Conservation (phyloP, 2,113 vertebrate species). For the Picathartes gymnocephalus region DNA sequence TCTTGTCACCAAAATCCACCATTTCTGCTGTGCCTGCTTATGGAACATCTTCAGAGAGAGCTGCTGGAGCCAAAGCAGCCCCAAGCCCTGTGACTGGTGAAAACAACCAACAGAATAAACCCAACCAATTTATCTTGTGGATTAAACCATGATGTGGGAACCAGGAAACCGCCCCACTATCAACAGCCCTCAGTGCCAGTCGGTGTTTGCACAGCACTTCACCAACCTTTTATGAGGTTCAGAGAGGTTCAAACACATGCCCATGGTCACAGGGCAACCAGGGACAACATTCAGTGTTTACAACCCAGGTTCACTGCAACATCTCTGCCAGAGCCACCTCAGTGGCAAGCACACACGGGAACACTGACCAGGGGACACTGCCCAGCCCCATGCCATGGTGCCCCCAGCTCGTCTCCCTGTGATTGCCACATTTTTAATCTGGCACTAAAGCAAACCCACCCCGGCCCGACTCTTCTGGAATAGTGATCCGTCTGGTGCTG, state of each 20-base stretch:
- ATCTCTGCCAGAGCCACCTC: background rate
- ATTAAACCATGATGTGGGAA: background rate
- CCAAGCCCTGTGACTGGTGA: background rate
- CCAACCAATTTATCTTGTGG: background rate
- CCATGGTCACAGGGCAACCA: background rate
- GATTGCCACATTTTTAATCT: background rate
- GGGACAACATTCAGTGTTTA: background rate
- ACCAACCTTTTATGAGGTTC: background rate
- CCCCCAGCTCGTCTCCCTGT: background rate
- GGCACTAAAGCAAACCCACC: background rate
- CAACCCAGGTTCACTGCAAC: fast-evolving
- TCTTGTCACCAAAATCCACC: background rate
- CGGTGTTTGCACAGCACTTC: background rate
- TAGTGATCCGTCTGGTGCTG: background rate
- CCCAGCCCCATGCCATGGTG: fast-evolving
- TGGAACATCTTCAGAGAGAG: background rate
- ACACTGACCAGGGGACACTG: background rate
- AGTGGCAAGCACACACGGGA: fast-evolving
- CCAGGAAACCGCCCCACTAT: background rate
- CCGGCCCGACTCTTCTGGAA: background rate
- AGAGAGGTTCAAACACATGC: background rate
- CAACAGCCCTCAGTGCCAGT: background rate
- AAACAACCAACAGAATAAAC: background rate
- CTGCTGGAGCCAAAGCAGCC: background rate
- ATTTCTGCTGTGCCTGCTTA: background rate